phyloP scores from a whole-genome alignment of 2,113 vertebrate genomes.

The Epinephelus cyanopodus region DNA sequence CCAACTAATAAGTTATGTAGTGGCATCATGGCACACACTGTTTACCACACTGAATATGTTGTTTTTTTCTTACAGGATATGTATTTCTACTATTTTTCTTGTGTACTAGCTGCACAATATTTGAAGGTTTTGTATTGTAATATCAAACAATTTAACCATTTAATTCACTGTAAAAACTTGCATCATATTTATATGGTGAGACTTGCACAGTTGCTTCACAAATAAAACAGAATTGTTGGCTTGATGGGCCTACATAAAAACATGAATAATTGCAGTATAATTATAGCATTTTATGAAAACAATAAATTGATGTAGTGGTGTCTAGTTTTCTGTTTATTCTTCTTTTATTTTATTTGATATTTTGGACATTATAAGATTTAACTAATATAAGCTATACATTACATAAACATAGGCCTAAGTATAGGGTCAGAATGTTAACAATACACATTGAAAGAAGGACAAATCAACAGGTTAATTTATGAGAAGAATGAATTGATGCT shows the following conservation, averaged over 20 bases:
- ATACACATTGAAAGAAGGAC: not conserved
- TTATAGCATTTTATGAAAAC: not conserved
- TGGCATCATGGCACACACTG: not conserved
- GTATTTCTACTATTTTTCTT: not conserved
- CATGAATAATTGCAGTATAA: not conserved
- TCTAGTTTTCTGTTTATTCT: not conserved
- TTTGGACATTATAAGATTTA: not conserved
- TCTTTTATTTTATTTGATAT: too few relatives aligned
- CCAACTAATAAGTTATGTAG: not conserved
- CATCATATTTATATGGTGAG: not conserved
- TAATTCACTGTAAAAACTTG: not conserved
- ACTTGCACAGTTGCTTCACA: not conserved
- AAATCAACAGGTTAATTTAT: too few relatives aligned
- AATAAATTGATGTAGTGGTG: not conserved
- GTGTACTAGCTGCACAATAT: not conserved
- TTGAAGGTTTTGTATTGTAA: not conserved
- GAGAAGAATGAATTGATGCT: too few relatives aligned
- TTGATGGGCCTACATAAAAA: not conserved
- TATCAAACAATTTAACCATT: not conserved
- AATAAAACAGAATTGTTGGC: not conserved
- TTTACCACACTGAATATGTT: not conserved
- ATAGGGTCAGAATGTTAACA: not conserved
- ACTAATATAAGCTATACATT: not conserved
- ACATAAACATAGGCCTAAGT: not conserved
- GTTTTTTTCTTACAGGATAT: not conserved